Conservation (phyloP, 2,113 vertebrate genomes). For the Tautogolabrus adspersus region DNA sequence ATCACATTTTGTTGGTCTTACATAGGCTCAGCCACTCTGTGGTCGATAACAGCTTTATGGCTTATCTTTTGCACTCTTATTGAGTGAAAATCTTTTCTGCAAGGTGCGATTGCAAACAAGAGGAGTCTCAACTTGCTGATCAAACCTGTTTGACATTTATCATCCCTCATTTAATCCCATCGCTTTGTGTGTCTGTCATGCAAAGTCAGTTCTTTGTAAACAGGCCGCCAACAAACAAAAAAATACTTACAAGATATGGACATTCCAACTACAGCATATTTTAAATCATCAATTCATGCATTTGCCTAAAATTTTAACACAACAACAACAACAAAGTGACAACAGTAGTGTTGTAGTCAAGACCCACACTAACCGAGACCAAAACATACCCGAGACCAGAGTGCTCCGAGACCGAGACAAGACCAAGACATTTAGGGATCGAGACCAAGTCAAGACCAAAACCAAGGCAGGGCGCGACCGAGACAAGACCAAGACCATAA, state of each 20-base stretch:
- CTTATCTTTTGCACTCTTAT: constrained; percentile 26
- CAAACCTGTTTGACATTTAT: background rate
- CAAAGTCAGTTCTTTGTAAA: background rate
- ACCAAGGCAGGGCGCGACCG: too few species aligned
- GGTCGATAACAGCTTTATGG: constrained; percentile 24
- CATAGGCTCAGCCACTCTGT: constrained; percentile 13
- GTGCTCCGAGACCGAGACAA: too few species aligned
- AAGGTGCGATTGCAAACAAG: constrained; percentile 6
- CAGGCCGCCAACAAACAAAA: background rate
- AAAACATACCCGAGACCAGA: too few species aligned
- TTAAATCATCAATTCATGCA: background rate
- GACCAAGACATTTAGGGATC: too few species aligned
- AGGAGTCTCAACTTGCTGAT: background rate
- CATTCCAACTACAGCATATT: background rate
- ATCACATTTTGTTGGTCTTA: constrained; percentile 50
- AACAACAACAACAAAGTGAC: too few species aligned
- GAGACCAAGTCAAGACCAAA: too few species aligned
- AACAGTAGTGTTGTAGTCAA: too few species aligned
- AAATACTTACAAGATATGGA: too few species aligned
- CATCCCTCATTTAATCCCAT: background rate
- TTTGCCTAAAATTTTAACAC: too few species aligned
- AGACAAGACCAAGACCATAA: too few species aligned
- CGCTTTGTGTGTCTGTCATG: background rate
- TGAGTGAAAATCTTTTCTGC: background rate
- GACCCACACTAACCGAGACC: too few species aligned